phyloP scores from a whole-genome alignment of 1,140 invertebrate species.

The Physella acuta region DNA sequence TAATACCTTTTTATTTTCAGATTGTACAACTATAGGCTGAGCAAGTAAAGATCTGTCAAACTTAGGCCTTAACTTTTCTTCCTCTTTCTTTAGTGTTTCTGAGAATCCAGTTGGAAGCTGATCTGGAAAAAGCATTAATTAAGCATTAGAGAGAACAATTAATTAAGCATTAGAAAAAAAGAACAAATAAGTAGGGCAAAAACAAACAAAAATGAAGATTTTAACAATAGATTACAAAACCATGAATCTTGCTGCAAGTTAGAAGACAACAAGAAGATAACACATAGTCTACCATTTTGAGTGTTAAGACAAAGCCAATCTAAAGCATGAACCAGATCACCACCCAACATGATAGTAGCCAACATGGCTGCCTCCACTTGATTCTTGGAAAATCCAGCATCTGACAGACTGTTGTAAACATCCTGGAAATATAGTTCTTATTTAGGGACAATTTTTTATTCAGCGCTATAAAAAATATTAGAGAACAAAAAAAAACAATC shows the following conservation, averaged over 20 bases:
- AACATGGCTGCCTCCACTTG: constrained; percentile 53
- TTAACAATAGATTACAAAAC: too few relatives aligned
- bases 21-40: too few relatives aligned
- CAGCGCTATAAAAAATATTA: too few relatives aligned
- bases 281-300: constrained; percentile 7
- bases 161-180: too few relatives aligned
- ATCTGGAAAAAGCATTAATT: too few relatives aligned
- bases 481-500: neutral
- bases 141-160: too few relatives aligned
- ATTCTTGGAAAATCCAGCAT: constrained; percentile 49
- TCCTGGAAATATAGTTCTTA: constrained; percentile 39
- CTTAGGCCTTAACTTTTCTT: constrained; percentile 38
- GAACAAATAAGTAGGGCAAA: too few relatives aligned
- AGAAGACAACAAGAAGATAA: too few relatives aligned
- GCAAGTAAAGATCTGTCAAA: constrained; percentile 39
- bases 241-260: neutral
- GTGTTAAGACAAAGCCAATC: constrained; percentile 58
- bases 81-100: constrained; percentile 44
- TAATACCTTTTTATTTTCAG: too few relatives aligned
- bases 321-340: constrained; percentile 52
- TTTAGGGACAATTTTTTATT: neutral
- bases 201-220: too few relatives aligned
- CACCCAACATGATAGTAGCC: constrained; percentile 47
- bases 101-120: constrained; percentile 52
- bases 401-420: constrained; percentile 49